Evolutionary conservation across 2,797 vertebrate species (phyloP), one percentile per base, ranked within the genome.

Genomic region (Ficedula albicollis): DNA sequence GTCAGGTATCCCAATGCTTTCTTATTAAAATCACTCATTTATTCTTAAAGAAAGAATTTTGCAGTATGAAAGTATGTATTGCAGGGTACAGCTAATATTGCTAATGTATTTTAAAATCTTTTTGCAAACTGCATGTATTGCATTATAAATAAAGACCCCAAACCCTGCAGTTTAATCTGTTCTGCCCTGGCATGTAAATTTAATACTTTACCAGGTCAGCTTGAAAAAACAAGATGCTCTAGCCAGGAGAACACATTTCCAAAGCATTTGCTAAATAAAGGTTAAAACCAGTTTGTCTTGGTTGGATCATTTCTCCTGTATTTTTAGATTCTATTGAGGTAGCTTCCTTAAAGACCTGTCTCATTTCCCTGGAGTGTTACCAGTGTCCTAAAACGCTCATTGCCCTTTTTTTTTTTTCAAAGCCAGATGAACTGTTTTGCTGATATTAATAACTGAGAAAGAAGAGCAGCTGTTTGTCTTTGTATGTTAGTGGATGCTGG

Each of bases 291-390:
- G 0, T 26, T 67, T 48, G 22, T 27, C 87, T 70, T 25, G 25
- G 26, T 30, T 89, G 62, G 58, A 66, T 88, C 23, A 13, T 23
- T 94, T 94, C 44, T 84, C 19, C 43, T 75, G 20, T 96, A 93
- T 89, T 94, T 96, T 95, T 94, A 93, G 95, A 81, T 86, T 92
- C 21, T 96, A 90, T 95, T 90, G 62, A 93, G 85, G 83, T 80
- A 76, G 59, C 85, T 93, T 91, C 76, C 62, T 96, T 77, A 83
- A 93, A 93, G 77, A 90, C 49, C 15, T 64, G 34, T 72, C 72
- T 92, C 1, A 5, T 90, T 93, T 95, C 96, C 75, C 94, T 64
- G 44, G 77, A 93, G 96, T 66, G 43, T 73, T 78, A 29, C 36
- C 2, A 1, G 13, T 93, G 84, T 87, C 92, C 95, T 96, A 80